A percentile compares a stretch with the other conserved stretches of the same genome.
These are phyloP conservation scores for Cnemophilus loriae DNA, from an alignment of 2,113 vertebrate species.

Conservation along the genomic window DNA sequence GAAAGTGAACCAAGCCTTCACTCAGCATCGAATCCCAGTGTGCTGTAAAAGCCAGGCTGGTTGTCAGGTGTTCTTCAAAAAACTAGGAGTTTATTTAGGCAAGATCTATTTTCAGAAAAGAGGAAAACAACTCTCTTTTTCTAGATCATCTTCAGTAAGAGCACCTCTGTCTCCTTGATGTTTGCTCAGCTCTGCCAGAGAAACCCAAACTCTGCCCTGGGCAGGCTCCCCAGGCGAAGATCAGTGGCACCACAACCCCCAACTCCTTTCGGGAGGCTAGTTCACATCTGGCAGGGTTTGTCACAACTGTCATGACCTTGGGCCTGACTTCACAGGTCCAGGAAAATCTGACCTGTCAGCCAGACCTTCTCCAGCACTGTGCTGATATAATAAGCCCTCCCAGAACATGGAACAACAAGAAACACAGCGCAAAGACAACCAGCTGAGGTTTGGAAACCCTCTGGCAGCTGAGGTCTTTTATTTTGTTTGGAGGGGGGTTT, in stretches of 20 bases:
- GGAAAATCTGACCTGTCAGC: not conserved
- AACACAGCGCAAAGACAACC: not conserved
- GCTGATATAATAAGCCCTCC: not conserved
- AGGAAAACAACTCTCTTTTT: not conserved
- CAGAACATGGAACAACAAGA: not conserved
- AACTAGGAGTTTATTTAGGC: not conserved
- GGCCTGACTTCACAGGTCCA: not conserved
- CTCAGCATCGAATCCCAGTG: not conserved
- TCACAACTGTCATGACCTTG: not conserved
- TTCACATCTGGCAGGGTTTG: not conserved
- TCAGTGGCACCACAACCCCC: not conserved
- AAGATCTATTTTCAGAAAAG: constrained; percentile 10
- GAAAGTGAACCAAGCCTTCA: not conserved
- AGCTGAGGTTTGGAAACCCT: not conserved
- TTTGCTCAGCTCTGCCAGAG: not conserved
- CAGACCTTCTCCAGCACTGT: not conserved
- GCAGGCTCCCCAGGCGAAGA: not conserved
- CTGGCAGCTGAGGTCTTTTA: not conserved
- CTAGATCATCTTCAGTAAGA: not conserved
- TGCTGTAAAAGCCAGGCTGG: not conserved
- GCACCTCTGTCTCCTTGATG: not conserved
- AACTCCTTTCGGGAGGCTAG: not conserved
- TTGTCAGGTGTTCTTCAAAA: not conserved
- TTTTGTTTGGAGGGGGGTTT: not conserved
- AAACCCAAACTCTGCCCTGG: not conserved